phyloP scores from a whole-genome alignment of 2,113 vertebrate genomes.

The Ciconia maguari region DNA sequence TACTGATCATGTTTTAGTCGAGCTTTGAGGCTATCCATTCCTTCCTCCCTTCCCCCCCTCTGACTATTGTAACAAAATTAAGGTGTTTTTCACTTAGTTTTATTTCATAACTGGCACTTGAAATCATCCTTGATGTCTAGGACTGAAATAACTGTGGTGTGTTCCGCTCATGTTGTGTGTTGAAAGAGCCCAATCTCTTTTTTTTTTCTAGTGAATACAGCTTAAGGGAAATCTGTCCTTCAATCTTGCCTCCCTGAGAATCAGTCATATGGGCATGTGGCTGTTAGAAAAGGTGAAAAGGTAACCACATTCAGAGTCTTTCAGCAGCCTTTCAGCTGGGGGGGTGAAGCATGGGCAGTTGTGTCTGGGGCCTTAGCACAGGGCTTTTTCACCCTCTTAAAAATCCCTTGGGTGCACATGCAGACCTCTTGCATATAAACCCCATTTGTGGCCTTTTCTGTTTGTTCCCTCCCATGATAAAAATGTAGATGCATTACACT shows the following conservation, averaged over 20 bases:
- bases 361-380: background rate
- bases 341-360: background rate
- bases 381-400: background rate
- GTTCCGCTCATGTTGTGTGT: background rate
- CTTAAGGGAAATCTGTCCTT: background rate
- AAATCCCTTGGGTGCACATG: background rate
- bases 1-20: background rate
- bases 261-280: background rate
- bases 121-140: background rate
- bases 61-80: background rate
- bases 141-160: background rate
- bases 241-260: background rate
- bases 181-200: background rate
- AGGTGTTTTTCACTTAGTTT: background rate
- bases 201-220: background rate
- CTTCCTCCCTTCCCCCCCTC: background rate
- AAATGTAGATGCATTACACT: constrained; percentile 13
- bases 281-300: background rate
- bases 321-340: background rate
- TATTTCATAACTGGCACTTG: constrained; percentile 9
- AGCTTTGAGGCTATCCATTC: background rate
- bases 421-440: background rate
- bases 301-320: background rate
- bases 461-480: background rate
- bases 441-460: background rate